phyloP scores from a whole-genome alignment of 2,797 vertebrate species.

The Arctocebus calabarensis region DNA sequence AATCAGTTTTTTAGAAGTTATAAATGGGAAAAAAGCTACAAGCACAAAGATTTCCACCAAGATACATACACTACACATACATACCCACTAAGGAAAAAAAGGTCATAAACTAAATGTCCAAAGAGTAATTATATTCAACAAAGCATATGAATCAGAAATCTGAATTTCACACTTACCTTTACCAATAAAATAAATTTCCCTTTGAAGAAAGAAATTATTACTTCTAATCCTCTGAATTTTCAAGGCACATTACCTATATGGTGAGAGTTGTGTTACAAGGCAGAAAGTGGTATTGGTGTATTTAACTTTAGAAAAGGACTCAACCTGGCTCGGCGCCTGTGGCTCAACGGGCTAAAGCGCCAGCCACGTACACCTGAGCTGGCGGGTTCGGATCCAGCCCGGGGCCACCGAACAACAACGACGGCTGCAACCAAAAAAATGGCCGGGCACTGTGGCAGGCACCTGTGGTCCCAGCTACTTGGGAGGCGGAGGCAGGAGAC shows the following conservation, averaged over 20 bases:
- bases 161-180: conserved; percentile 16
- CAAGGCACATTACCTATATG: conserved; percentile 12
- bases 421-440: too few species aligned
- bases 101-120: neutral
- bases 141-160: conserved; percentile 8
- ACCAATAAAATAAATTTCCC: conserved; percentile 28
- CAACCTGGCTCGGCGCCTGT: too few species aligned
- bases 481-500: too few species aligned
- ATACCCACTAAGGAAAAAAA: neutral
- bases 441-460: too few species aligned
- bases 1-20: conserved; percentile 12
- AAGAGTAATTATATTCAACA: conserved; percentile 23
- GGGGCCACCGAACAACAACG: too few species aligned
- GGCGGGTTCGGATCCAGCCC: too few species aligned
- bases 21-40: neutral
- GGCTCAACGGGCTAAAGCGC: too few species aligned
- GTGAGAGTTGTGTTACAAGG: neutral
- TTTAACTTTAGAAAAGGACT: conserved; percentile 25
- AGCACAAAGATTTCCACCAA: conserved; percentile 25
- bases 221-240: conserved; percentile 27
- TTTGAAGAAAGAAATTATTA: neutral
- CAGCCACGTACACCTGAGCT: too few species aligned
- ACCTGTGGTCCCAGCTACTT: too few species aligned
- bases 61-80: neutral
- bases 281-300: neutral